These are phyloP conservation scores for Bombus sibiricus DNA, from an alignment of 1,140 invertebrate genomes.

Conservation along the genomic window DNA sequence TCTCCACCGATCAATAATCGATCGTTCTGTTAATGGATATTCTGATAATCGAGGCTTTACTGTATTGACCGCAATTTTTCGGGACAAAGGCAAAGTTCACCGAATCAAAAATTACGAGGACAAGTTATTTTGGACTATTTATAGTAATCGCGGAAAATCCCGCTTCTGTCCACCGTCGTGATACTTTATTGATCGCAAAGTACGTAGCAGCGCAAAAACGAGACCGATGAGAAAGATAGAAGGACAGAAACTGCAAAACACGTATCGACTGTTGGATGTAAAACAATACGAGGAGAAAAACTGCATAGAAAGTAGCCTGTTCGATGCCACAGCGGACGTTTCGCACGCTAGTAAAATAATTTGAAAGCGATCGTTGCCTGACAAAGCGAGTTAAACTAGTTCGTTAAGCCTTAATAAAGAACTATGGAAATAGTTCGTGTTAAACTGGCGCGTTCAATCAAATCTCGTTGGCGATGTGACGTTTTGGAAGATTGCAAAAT, in stretches of 20 bases:
- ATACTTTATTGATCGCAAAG: slow-evolving; percentile 39
- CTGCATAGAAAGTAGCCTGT: background rate
- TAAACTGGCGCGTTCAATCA: background rate
- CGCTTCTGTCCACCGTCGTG: no score
- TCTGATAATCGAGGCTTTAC: background rate
- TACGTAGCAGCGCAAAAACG: background rate
- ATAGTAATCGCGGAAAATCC: background rate
- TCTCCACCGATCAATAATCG: no score
- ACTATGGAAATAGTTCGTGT: background rate
- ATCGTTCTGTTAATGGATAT: background rate
- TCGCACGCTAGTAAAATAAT: slow-evolving; percentile 1
- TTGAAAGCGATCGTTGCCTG: background rate
- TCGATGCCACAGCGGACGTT: background rate
- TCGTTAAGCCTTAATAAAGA: background rate
- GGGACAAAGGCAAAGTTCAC: background rate
- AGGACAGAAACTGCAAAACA: slow-evolving; percentile 6
- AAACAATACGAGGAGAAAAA: slow-evolving; percentile 16
- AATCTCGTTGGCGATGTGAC: background rate
- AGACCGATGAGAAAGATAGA: background rate
- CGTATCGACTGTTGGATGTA: slow-evolving; percentile 17
- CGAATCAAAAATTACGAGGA: background rate
- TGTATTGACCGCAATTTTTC: background rate
- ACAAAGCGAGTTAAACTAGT: background rate
- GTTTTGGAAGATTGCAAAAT: background rate
- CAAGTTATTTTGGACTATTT: background rate